Conservation (phyloP, 2,797 vertebrate genomes). For the Sebastes hopkinsi region DNA sequence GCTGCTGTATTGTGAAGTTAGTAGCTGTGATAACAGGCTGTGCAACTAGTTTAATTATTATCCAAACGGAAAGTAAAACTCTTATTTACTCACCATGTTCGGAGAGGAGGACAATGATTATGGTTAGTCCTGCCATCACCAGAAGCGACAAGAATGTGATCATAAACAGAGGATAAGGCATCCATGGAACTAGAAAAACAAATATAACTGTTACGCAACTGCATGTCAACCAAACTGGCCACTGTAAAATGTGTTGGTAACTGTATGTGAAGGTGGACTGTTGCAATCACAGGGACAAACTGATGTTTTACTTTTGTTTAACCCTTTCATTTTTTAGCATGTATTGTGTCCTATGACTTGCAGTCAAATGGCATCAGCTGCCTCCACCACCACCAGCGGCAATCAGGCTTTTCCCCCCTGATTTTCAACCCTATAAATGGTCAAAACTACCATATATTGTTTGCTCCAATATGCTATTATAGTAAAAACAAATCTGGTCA, state of each 20-base stretch:
- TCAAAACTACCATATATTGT: slow-evolving; percentile 8
- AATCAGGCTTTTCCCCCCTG: neutral
- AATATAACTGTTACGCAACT: slow-evolving; percentile 1
- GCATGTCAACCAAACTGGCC: neutral
- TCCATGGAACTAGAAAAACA: slow-evolving; percentile 17
- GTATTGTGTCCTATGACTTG: neutral
- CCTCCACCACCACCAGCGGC: neutral
- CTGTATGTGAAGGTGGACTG: neutral
- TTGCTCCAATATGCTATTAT: neutral
- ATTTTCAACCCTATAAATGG: neutral
- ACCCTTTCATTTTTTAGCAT: neutral
- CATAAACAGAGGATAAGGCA: slow-evolving; percentile 30
- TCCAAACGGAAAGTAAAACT: neutral
- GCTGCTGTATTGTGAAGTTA: neutral
- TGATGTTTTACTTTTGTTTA: neutral
- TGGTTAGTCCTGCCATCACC: slow-evolving; percentile 26
- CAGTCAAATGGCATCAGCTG: slow-evolving; percentile 6
- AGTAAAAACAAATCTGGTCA: too few species aligned
- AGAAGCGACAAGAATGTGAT: slow-evolving; percentile 45
- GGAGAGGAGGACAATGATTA: slow-evolving; percentile 51
- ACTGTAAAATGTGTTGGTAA: neutral
- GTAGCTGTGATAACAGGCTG: neutral
- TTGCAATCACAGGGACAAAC: neutral
- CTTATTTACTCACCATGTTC: slow-evolving; percentile 49
- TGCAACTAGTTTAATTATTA: neutral